Conservation (phyloP, 2,113 vertebrate genomes). For the Tragulus kanchil region DNA sequence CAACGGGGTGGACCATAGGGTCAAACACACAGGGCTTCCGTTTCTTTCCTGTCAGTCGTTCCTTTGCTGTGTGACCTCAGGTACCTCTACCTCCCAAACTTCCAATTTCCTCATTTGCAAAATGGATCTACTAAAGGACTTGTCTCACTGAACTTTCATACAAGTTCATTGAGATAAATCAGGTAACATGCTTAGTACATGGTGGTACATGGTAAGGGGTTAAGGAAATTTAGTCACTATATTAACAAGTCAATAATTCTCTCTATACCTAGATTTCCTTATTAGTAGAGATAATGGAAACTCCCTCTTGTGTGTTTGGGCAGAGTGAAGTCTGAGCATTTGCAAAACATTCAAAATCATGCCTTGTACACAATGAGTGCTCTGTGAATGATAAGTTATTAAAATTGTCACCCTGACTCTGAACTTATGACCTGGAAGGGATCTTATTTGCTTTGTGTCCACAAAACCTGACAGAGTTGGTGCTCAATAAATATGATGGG, state of each 20-base stretch:
- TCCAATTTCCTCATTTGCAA: neutral
- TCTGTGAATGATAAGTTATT: neutral
- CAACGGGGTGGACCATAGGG: accelerated
- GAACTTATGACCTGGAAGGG: neutral
- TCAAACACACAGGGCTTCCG: accelerated
- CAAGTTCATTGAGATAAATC: conserved; percentile 28
- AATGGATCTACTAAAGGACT: neutral
- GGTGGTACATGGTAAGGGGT: neutral
- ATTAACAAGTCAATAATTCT: conserved; percentile 10
- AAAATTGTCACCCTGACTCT: neutral
- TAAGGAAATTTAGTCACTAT: neutral
- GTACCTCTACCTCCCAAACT: neutral
- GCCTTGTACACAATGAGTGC: neutral
- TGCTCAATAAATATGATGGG: neutral
- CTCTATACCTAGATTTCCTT: neutral
- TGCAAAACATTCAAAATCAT: neutral
- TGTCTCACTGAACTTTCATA: neutral
- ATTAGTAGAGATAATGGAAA: neutral
- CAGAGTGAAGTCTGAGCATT: neutral
- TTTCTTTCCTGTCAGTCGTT: accelerated
- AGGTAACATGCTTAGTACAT: neutral
- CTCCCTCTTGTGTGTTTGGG: neutral
- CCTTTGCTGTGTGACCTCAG: neutral
- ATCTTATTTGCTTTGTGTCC: neutral
- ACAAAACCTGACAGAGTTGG: neutral